Percentiles rank a stretch among this genome's conserved stretches.
These are phyloP conservation scores for Cryptocephalus primarius DNA, from an alignment of 2,888 invertebrate genomes.

Conservation along the genomic window DNA sequence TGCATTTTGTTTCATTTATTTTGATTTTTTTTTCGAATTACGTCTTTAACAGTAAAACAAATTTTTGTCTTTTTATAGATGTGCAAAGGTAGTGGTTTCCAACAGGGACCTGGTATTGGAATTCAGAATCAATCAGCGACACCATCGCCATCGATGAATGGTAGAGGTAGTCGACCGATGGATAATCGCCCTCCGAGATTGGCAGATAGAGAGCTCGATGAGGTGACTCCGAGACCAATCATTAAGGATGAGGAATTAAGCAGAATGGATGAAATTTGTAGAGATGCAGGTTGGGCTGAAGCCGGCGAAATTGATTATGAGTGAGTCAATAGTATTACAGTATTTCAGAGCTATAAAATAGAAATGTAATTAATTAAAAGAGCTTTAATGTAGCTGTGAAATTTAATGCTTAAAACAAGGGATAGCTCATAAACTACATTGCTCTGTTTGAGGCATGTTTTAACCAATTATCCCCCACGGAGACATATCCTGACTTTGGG, in stretches of 20 bases:
- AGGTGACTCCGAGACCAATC: constrained; percentile 66
- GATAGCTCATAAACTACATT: no score
- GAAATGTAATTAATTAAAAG: no score
- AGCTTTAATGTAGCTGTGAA: no score
- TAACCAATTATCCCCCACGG: no score
- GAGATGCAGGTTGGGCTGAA: constrained; percentile 85
- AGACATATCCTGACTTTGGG: no score
- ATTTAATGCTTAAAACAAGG: no score
- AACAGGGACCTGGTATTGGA: constrained; percentile 14
- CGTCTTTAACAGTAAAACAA: no score
- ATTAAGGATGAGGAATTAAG: constrained; percentile 88
- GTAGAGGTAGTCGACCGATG: constrained; percentile 20
- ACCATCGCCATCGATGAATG: constrained; percentile 26
- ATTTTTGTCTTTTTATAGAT: constrained; percentile 16
- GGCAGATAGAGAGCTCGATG: constrained; percentile 30
- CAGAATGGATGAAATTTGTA: constrained; percentile 82
- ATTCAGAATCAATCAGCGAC: constrained; percentile 5
- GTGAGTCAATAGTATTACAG: constrained; percentile 32
- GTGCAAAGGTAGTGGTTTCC: constrained; percentile 31
- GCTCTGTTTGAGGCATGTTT: no score
- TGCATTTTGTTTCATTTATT: no score
- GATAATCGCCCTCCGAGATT: constrained; percentile 32
- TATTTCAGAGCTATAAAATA: no score
- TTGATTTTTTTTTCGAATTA: no score
- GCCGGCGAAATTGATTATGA: constrained; percentile 91